phyloP scores from a whole-genome alignment of 2,113 vertebrate species.

The Dasyurus viverrinus region DNA sequence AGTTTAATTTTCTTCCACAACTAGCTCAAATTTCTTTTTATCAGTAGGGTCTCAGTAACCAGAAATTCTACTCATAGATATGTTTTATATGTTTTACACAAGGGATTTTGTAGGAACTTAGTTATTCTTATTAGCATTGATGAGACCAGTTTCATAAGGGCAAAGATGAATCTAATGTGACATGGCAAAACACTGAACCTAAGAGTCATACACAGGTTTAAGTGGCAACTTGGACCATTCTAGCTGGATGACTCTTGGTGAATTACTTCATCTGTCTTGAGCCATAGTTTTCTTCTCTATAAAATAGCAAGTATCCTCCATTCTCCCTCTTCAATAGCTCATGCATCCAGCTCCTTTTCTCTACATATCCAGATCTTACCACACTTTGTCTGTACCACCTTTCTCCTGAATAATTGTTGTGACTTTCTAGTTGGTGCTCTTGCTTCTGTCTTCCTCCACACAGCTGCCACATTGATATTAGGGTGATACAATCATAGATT shows the following conservation, averaged over 20 bases:
- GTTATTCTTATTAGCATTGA: background rate
- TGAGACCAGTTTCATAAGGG: background rate
- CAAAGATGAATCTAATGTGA: background rate
- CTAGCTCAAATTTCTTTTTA: background rate
- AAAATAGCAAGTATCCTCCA: background rate
- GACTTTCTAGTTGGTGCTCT: background rate
- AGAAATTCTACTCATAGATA: background rate
- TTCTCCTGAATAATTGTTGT: background rate
- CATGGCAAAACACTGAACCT: background rate
- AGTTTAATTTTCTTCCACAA: background rate
- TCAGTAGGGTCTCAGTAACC: background rate
- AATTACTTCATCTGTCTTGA: background rate
- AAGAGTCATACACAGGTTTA: background rate
- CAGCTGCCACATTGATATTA: background rate
- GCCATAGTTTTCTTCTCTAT: background rate
- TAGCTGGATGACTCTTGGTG: background rate
- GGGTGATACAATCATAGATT: background rate
- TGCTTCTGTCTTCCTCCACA: background rate
- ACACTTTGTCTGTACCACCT: rapidly evolving
- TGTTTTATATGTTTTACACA: background rate
- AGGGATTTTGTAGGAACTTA: background rate
- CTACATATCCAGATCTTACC: background rate
- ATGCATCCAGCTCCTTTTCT: background rate
- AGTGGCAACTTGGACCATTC: background rate
- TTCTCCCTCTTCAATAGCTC: no score